These are phyloP conservation scores for Pogonocichla stellata DNA, from an alignment of 2,113 vertebrate genomes.

Conservation along the genomic window DNA sequence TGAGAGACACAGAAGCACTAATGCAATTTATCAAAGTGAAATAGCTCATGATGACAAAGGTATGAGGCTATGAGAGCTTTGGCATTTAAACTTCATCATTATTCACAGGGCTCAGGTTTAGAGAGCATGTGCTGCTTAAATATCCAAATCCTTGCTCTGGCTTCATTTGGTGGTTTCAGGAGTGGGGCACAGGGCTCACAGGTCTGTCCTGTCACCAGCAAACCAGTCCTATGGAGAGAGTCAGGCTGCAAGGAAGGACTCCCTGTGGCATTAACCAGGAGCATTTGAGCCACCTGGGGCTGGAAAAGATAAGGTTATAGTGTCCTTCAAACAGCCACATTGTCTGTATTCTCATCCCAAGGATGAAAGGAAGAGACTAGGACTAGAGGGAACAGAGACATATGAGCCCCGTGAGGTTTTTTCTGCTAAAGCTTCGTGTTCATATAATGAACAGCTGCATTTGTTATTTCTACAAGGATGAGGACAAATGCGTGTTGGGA, in stretches of 20 bases:
- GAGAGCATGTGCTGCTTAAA: neutral
- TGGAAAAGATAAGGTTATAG: neutral
- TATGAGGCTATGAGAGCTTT: neutral
- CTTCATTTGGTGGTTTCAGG: neutral
- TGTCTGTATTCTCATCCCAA: neutral
- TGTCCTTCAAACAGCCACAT: neutral
- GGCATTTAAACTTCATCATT: neutral
- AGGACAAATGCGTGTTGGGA: neutral
- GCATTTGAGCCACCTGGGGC: neutral
- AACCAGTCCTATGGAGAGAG: neutral
- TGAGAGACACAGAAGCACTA: neutral
- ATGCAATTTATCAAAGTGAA: neutral
- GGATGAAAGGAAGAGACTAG: neutral
- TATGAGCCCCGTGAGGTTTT: neutral
- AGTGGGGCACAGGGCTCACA: neutral
- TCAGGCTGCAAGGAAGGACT: neutral
- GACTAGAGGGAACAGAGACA: neutral
- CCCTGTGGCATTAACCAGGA: neutral
- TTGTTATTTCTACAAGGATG: neutral
- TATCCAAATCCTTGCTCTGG: neutral
- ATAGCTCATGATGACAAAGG: neutral
- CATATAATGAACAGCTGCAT: neutral
- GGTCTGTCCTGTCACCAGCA: neutral
- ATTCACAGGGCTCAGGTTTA: neutral
- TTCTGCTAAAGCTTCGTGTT: neutral